Base-by-base conservation (phyloP, 2,797 vertebrate genomes). In the Gymnothorax reevesii region DNA sequence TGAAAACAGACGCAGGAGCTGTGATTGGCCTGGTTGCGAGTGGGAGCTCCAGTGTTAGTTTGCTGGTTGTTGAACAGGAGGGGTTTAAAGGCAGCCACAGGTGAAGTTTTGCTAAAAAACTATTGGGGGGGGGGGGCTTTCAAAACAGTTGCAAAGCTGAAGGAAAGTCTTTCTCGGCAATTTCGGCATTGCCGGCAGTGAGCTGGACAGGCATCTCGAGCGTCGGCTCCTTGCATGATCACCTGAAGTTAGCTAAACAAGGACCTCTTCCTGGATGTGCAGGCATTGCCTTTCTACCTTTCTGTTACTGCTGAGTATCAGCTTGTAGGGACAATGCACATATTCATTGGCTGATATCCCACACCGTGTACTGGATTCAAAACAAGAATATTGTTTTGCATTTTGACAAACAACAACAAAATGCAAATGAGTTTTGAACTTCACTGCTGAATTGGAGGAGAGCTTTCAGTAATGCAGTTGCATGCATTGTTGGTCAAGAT, bases 61-160 rank as follows among this genome's bases (percentile, higher is more conserved):
- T 77, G 71, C 8, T 75, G 33, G 33, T 49, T 15, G 33, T 49
- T 8, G n/a, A 71, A 71, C 66, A 0, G 0, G 33, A 4, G 33
- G 12, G 73, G 73, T 25, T 33, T 73, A 27, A 73, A 73, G 71
- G 71, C 33, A 73, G 25, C 25, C 25, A 9, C 71, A 73, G 71
- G 71, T 33, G 71, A 73, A 12, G 71, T 77, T 73, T 77, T 77
- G 33, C 73, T 77, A 17, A 15, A 52, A 59, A 73, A 73, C 71
- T 13, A 73, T 33, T 25, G 42, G 71, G 25, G 71, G 71, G 69
- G 69, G 5, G 22, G 2, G 27, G 20, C 42, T 17, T 42, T 77
- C 7, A 20, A 52, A 20, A 77, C 33, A 77, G 42, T 49, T 77
- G 73, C 17, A 8, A 20, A 20, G 73, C 42, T 52, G 42, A 15